phyloP scores from a whole-genome alignment of 2,797 vertebrate species.

The Lacerta viridis region DNA sequence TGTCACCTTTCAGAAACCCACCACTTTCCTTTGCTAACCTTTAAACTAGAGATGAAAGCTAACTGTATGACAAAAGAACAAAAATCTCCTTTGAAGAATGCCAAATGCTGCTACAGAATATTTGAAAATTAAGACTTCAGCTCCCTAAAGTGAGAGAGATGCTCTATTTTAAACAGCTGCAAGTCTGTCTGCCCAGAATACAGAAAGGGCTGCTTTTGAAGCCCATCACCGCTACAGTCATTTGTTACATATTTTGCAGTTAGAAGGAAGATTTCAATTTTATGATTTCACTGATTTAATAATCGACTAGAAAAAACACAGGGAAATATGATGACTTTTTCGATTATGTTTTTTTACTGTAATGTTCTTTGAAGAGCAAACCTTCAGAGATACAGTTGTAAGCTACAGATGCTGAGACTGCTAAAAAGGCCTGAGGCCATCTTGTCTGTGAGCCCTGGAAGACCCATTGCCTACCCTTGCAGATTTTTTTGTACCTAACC shows the following conservation, averaged over 20 bases:
- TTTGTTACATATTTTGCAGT: not conserved
- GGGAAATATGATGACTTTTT: not conserved
- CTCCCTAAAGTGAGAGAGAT: slow-evolving; percentile 2
- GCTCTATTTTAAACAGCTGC: not conserved
- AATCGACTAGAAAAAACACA: not conserved
- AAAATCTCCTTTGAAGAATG: not conserved
- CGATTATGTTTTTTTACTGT: not conserved
- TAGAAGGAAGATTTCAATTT: not conserved
- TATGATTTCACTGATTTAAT: not conserved
- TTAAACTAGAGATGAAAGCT: slow-evolving; percentile 16
- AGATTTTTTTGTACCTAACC: no score
- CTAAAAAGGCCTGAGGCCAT: no score
- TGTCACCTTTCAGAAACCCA: slow-evolving; percentile 1
- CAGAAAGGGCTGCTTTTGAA: not conserved
- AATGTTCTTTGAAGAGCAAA: not conserved
- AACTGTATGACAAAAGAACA: slow-evolving; percentile 11
- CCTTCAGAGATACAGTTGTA: not conserved
- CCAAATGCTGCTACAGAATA: not conserved
- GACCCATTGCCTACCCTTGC: no score
- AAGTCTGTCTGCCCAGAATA: not conserved
- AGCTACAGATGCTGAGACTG: no score
- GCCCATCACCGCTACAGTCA: not conserved
- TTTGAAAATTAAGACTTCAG: slow-evolving; percentile 3
- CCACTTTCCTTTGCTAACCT: slow-evolving; percentile 6
- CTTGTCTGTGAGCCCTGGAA: no score